phyloP scores from a whole-genome alignment of 37 sponge, comb jelly and placozoan species.

The Agelas oroides region DNA sequence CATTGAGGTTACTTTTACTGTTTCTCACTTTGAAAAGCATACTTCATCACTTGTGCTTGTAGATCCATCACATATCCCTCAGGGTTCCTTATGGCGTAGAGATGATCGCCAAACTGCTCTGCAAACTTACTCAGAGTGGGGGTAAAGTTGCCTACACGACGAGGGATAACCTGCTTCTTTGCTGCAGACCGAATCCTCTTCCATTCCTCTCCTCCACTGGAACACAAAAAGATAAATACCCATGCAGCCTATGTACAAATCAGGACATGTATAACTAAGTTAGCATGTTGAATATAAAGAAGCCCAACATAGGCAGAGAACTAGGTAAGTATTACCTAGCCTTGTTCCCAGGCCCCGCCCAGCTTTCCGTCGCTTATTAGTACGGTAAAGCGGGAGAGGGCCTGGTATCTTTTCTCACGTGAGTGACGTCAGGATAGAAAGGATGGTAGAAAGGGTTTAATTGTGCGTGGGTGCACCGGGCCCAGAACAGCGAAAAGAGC shows the following conservation, averaged over 20 bases:
- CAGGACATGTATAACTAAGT: background rate
- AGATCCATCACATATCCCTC: slow-evolving; percentile 10
- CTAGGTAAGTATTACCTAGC: no score
- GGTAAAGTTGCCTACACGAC: slow-evolving; percentile 13
- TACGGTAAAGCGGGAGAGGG: no score
- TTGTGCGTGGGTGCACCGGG: no score
- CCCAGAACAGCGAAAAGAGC: no score
- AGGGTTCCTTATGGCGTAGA: background rate
- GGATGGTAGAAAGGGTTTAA: no score
- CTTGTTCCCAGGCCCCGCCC: no score
- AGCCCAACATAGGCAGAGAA: no score
- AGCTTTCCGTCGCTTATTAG: no score
- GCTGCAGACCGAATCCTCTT: slow-evolving; percentile 43
- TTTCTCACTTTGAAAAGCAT: slow-evolving; percentile 38
- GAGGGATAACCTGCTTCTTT: slow-evolving; percentile 37
- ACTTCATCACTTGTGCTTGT: background rate
- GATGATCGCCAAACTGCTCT: slow-evolving; percentile 6
- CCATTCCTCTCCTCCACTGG: slow-evolving; percentile 55
- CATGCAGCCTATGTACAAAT: no score
- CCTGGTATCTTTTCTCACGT: no score
- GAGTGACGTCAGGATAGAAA: no score
- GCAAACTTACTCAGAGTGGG: slow-evolving; percentile 22
- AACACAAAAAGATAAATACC: no score
- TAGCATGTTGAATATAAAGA: background rate
- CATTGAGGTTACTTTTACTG: background rate